Evolutionary conservation across 23 tunicate genomes (phyloP), one percentile per base, ranked within the genome.

Genomic region (Phallusia fumigata): DNA sequence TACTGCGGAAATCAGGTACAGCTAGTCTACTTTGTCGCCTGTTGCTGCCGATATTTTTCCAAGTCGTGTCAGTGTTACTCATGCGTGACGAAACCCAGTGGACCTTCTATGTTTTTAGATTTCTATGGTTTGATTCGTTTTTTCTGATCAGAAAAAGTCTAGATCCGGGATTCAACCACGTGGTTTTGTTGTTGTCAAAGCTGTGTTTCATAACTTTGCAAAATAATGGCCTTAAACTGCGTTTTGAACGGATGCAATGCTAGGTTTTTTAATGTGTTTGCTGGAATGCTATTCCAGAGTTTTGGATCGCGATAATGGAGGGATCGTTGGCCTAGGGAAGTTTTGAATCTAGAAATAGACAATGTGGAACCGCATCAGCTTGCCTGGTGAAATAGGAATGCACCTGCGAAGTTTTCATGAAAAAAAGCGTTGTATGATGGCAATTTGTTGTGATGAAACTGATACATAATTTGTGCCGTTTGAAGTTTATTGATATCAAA

Each of bases 401-500:
- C 18, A 13, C 18, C 18, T 51, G 58, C 58, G 18, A 51, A 13
- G 58, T 13, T 18, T 51, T 15, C 15, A 18, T 51, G 18, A 51
- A 51, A 51, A 51, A 51, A 51, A n/a, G 15, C 18, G 18, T 51
- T 51, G 58, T 19, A 79, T 13, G n/a, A 79, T 15, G 15, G 82
- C 28, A 40, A 24, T n/a, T 49, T 40, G 22, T 79, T 79, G 19
- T 21, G 22, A n/a, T n/a, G n/a, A n/a, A n/a, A n/a, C n/a, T n/a
- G n/a, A n/a, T n/a, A n/a, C n/a, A n/a, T n/a, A n/a, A n/a, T n/a
- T n/a, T n/a, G n/a, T n/a, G n/a, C n/a, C n/a, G n/a, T n/a, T n/a
- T n/a, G n/a, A n/a, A n/a, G 51, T 79, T 79, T 47, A 45, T 15
- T 19, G 22, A 79, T 79, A 21, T 26, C 82, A 45, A 19, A 11